phyloP scores from a whole-genome alignment of 1,140 invertebrate species.

The Drosophila bipectinata region DNA sequence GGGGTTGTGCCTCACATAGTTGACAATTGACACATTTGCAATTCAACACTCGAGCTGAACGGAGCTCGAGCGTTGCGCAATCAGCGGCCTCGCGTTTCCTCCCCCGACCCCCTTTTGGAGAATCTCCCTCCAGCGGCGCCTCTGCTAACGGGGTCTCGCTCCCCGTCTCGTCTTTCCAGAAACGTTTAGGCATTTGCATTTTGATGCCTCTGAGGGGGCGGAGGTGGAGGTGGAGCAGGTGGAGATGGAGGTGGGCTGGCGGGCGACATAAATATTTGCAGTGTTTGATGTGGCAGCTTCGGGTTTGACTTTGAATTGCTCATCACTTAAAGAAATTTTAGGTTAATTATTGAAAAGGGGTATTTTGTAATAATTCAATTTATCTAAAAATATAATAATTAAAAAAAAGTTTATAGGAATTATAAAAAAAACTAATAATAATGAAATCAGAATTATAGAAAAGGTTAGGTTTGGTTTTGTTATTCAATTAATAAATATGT shows the following conservation, averaged over 20 bases:
- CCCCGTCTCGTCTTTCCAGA: neutral
- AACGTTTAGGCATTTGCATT: conserved; percentile 64
- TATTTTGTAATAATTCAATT: neutral
- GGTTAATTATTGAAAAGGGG: neutral
- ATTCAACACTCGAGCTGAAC: conserved; percentile 73
- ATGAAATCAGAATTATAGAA: no score
- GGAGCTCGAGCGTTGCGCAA: conserved; percentile 58
- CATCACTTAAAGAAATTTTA: conserved; percentile 12
- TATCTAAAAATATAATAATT: neutral
- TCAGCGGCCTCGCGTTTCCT: conserved; percentile 56
- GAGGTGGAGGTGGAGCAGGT: neutral
- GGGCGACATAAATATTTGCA: conserved; percentile 74
- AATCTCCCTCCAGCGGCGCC: neutral
- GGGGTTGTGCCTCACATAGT: conserved; percentile 63
- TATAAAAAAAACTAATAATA: no score
- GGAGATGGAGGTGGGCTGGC: neutral
- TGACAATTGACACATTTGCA: conserved; percentile 82
- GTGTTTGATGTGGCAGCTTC: conserved; percentile 70
- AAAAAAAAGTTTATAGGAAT: no score
- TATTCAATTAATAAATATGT: neutral
- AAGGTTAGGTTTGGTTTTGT: no score
- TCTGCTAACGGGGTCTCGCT: neutral
- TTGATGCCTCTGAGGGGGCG: conserved; percentile 36
- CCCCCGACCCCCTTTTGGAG: neutral
- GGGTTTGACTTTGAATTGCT: conserved; percentile 58